Base-by-base conservation (phyloP, 2,888 invertebrate genomes). In the Drosophila cognata region DNA sequence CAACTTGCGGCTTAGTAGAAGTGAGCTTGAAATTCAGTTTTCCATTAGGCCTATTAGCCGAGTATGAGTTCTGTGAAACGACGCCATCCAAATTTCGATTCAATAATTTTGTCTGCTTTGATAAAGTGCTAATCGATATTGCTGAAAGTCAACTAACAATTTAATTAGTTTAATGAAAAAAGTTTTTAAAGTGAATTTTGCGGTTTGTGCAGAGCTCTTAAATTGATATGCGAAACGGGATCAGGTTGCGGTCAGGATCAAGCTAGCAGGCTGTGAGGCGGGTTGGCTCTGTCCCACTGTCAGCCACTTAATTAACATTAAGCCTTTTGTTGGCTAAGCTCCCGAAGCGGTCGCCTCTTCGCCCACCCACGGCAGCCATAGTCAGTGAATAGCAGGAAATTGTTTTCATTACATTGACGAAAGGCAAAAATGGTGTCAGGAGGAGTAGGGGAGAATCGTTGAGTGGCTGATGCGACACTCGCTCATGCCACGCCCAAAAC, bases 251-350 rank as follows among this genome's bases (percentile, higher is more conserved):
- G 21, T 16, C 21, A 28, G 38, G 36, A 31, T 36, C 33, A n/a
- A n/a, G 21, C 38, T 7, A 10, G 29, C 7, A 4, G n/a, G 6
- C 18, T 10, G 29, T 18, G 6, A n/a, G 13, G 31, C 38, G 38
- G 61, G 31, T 55, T 57, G 78, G 48, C 64, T 56, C 58, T 71
- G 63, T 35, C 62, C 71, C 69, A 53, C 63, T 71, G 63, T 48
- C 62, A 74, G 71, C 65, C 71, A 81, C 85, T 85, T 83, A 85
- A 83, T 83, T 85, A 82, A 81, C 78, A 82, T 85, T 72, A 78
- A 78, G 68, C 81, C 80, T 66, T 71, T 63, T 72, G 68, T 72
- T 71, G 43, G 41, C n/a, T 63, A 58, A 36, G 28, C 48, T 36
- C 11, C 41, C 28, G n/a, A 48, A 52, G 31, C 25, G 16, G 11